Conservation (phyloP, 2,113 vertebrate species). For the Prunella fulvescens region DNA sequence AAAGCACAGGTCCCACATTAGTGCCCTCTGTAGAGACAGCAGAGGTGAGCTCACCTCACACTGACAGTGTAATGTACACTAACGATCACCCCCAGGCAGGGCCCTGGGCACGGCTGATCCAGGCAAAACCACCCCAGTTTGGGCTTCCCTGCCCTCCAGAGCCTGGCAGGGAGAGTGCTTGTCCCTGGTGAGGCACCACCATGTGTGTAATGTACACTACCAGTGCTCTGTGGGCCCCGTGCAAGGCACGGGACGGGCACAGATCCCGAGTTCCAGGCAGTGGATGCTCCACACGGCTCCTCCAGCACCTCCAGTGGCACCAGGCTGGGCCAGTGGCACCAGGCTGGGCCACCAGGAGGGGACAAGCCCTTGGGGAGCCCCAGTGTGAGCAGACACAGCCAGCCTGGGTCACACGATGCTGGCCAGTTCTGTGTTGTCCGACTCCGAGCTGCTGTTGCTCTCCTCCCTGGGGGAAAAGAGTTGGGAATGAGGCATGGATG, state of each 20-base stretch:
- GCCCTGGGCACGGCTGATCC: neutral
- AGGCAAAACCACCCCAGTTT: neutral
- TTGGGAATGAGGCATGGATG: neutral
- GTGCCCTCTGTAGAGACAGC: slow-evolving; percentile 30
- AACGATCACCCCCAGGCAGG: neutral
- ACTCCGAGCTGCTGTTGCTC: slow-evolving; percentile 74
- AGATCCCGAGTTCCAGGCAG: neutral
- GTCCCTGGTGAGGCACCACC: neutral
- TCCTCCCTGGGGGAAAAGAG: neutral
- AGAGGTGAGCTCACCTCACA: slow-evolving; percentile 42
- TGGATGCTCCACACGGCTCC: neutral
- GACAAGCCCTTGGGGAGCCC: neutral
- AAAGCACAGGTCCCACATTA: slow-evolving; percentile 29
- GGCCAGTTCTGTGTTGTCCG: slow-evolving; percentile 78
- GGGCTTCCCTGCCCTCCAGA: neutral
- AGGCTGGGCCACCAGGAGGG: neutral
- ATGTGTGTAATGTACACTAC: slow-evolving; percentile 30
- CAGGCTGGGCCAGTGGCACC: neutral
- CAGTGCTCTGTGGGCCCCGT: neutral
- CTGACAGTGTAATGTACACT: slow-evolving; percentile 67
- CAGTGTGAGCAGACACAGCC: neutral
- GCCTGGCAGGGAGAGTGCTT: neutral
- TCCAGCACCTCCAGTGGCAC: neutral
- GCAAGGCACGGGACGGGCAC: neutral
- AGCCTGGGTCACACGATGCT: slow-evolving; percentile 70